Conservation (phyloP, 2,888 invertebrate genomes). For the Shargacucullia verbasci region DNA sequence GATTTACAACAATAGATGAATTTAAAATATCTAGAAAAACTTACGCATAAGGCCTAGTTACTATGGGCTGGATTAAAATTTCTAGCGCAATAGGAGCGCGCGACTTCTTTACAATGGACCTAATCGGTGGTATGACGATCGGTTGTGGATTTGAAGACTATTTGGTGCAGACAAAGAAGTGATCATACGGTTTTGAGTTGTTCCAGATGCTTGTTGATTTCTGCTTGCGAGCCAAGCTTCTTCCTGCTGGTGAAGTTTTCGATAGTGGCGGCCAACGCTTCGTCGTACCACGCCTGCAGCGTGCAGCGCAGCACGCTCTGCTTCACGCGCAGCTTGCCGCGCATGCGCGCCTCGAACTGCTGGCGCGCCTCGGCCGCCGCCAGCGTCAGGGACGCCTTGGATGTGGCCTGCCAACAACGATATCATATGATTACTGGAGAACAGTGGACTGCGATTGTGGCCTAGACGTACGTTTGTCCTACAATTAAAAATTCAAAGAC, state of each 20-base stretch:
- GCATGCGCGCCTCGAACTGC: slow-evolving; percentile 50
- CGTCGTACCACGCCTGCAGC: slow-evolving; percentile 3
- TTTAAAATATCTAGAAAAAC: too few relatives aligned
- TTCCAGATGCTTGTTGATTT: slow-evolving; percentile 22
- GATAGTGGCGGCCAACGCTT: slow-evolving; percentile 25
- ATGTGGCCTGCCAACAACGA: slow-evolving; percentile 47
- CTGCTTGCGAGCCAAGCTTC: slow-evolving; percentile 40
- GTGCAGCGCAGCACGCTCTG: background rate
- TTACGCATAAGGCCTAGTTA: too few relatives aligned
- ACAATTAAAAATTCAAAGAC: too few relatives aligned
- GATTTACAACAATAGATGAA: too few relatives aligned
- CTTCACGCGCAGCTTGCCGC: slow-evolving; percentile 18
- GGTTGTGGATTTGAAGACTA: too few relatives aligned
- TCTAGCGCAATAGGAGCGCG: too few relatives aligned
- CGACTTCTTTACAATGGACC: too few relatives aligned
- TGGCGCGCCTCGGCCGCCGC: slow-evolving; percentile 48
- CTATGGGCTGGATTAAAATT: too few relatives aligned
- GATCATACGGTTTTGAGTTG: slow-evolving; percentile 24
- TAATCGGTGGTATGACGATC: too few relatives aligned
- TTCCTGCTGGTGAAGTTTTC: slow-evolving; percentile 51
- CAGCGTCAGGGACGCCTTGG: slow-evolving; percentile 43
- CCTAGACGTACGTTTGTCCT: too few relatives aligned
- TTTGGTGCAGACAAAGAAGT: background rate
- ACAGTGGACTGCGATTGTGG: too few relatives aligned
- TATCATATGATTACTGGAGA: background rate